Evolutionary conservation across 2,888 invertebrate species (phyloP).

Genomic region (Ashinkailepas kermadecensis): DNA sequence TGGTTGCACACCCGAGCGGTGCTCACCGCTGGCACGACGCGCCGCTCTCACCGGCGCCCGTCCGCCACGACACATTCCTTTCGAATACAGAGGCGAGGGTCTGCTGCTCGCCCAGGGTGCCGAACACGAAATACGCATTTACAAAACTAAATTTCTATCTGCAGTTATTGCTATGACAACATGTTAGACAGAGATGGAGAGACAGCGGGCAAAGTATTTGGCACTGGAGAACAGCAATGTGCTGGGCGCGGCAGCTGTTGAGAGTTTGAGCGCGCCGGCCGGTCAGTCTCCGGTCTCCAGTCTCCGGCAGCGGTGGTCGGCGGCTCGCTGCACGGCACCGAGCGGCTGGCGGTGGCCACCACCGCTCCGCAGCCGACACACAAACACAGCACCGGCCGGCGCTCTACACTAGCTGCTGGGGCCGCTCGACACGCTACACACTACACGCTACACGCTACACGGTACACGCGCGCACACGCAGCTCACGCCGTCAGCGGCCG

Average conservation of each 20-base stretch:
- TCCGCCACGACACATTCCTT: background rate
- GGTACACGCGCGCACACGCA: too few species aligned
- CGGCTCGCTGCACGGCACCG: background rate
- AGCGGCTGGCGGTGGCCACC: background rate
- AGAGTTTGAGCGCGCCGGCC: background rate
- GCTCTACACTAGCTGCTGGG: background rate
- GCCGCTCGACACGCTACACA: too few species aligned
- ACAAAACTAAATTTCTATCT: conserved; percentile 14
- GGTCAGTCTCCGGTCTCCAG: background rate
- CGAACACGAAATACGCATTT: background rate
- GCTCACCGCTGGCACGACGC: too few species aligned
- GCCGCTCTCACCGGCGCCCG: background rate
- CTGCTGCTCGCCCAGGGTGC: background rate
- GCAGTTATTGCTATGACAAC: conserved; percentile 22
- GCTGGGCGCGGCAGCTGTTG: background rate
- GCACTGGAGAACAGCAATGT: conserved; percentile 12
- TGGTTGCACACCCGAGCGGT: too few species aligned
- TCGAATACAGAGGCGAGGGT: conserved; percentile 12
- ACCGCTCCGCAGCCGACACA: background rate
- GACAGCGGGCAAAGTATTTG: conserved; percentile 18
- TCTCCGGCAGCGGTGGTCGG: too few species aligned
- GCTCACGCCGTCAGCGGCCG: too few species aligned
- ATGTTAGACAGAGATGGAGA: conserved; percentile 12
- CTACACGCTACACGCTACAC: too few species aligned
- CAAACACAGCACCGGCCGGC: background rate